Conservation (phyloP, 1,140 invertebrate species). For the Pantala flavescens region DNA sequence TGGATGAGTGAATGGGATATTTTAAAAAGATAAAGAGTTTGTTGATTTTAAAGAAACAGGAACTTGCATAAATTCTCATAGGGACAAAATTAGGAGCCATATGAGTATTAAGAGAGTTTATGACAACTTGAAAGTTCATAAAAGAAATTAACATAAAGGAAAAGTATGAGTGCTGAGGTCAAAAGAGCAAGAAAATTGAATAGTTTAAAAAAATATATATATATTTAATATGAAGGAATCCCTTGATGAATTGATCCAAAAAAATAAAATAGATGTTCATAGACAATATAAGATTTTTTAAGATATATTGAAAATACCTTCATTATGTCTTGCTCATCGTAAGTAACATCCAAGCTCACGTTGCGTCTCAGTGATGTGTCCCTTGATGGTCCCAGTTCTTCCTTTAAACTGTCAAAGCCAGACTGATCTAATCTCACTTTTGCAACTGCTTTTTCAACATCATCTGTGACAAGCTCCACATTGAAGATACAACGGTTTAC, state of each 20-base stretch:
- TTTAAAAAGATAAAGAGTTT: too few relatives aligned
- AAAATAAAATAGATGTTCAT: neutral
- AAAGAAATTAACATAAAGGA: neutral
- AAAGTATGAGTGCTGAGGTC: neutral
- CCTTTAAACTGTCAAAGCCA: constrained; percentile 61
- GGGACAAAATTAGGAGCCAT: too few relatives aligned
- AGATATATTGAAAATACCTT: too few relatives aligned
- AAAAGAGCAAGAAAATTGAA: neutral
- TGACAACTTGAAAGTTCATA: too few relatives aligned
- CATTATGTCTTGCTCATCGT: constrained; percentile 59
- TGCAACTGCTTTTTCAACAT: constrained; percentile 65
- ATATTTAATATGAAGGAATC: neutral
- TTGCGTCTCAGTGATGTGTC: constrained; percentile 49
- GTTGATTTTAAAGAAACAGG: too few relatives aligned
- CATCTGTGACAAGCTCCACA: constrained; percentile 53
- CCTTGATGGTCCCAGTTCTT: constrained; percentile 56
- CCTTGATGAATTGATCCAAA: neutral
- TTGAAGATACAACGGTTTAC: constrained; percentile 83
- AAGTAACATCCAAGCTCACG: constrained; percentile 50
- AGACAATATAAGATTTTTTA: too few relatives aligned
- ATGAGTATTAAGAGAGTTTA: too few relatives aligned
- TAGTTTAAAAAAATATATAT: neutral
- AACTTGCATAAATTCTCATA: too few relatives aligned
- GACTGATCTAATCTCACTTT: constrained; percentile 64
- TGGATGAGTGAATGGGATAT: too few relatives aligned